These are phyloP conservation scores for Rhipidura dahli DNA, from an alignment of 2,113 vertebrate species.

Conservation along the genomic window DNA sequence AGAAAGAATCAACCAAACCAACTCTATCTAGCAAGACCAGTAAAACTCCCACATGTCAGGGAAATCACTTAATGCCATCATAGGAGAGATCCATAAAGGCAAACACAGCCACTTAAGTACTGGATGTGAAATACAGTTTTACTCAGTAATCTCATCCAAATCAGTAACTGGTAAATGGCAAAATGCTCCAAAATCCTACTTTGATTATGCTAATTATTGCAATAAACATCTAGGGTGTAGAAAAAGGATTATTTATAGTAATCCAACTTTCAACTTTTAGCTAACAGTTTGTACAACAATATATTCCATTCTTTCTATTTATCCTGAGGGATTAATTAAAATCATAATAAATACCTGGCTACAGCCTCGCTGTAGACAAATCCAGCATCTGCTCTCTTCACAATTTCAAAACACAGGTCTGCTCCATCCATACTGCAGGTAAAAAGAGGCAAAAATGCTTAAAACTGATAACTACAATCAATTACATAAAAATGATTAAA, in stretches of 20 bases:
- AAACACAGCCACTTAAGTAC: background rate
- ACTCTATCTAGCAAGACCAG: background rate
- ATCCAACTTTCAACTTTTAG: background rate
- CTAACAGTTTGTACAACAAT: background rate
- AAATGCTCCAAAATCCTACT: background rate
- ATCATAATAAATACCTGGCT: constrained; percentile 83
- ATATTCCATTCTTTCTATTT: background rate
- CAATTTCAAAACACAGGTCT: constrained; percentile 93
- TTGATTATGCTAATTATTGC: background rate
- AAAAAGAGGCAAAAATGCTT: constrained; percentile 1
- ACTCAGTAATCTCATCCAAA: background rate
- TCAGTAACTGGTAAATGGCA: background rate
- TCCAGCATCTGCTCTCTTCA: constrained; percentile 92
- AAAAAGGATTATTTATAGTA: background rate
- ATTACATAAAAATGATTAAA: background rate
- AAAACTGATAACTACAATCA: background rate
- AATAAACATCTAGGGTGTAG: background rate
- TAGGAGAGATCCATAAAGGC: background rate
- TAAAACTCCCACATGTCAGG: background rate
- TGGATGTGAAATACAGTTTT: background rate
- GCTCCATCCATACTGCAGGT: constrained; percentile 90
- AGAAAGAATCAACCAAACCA: background rate
- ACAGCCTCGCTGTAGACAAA: constrained; percentile 97
- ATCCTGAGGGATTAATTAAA: constrained; percentile 3
- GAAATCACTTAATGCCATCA: background rate